Conservation (phyloP, 1,140 invertebrate species). For the Thrips palmi region DNA sequence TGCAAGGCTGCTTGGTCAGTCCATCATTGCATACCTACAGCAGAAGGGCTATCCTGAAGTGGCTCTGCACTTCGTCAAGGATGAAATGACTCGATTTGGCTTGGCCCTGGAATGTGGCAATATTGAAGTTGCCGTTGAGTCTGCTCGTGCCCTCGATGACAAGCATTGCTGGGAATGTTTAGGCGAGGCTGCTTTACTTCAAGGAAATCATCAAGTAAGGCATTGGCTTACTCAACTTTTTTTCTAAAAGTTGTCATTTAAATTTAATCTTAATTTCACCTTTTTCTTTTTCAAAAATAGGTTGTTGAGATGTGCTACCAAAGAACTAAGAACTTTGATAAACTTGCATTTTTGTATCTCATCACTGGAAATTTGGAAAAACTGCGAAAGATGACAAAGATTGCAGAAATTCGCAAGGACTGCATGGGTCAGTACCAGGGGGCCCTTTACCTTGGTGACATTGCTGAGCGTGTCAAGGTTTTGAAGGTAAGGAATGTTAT, state of each 20-base stretch:
- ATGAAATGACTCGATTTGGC: constrained; percentile 93
- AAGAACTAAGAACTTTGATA: constrained; percentile 98
- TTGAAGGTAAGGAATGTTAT: too few relatives aligned
- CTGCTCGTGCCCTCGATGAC: constrained; percentile 86
- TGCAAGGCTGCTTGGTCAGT: constrained; percentile 92
- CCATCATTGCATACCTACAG: constrained; percentile 96
- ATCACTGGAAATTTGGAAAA: constrained; percentile 98
- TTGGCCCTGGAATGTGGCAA: constrained; percentile 96
- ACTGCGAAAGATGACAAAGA: constrained; percentile 97
- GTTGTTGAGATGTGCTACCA: constrained; percentile 99
- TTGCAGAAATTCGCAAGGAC: constrained; percentile 91
- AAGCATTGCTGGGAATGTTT: constrained; percentile 90
- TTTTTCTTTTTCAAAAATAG: constrained; percentile 16
- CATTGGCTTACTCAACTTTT: too few relatives aligned
- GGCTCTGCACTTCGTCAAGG: constrained; percentile 98
- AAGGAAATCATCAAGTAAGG: constrained; percentile 44
- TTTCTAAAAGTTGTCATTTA: too few relatives aligned
- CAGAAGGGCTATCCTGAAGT: constrained; percentile 99
- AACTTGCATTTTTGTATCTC: constrained; percentile 92
- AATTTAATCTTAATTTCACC: too few relatives aligned
- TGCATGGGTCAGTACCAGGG: constrained; percentile 93
- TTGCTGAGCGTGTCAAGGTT: constrained; percentile 75
- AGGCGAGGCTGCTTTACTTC: constrained; percentile 84
- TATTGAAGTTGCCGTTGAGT: constrained; percentile 87
- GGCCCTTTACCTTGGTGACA: constrained; percentile 79